Evolutionary conservation across 2,888 invertebrate species (phyloP).

Genomic region (Pristionchus entomophagus): DNA sequence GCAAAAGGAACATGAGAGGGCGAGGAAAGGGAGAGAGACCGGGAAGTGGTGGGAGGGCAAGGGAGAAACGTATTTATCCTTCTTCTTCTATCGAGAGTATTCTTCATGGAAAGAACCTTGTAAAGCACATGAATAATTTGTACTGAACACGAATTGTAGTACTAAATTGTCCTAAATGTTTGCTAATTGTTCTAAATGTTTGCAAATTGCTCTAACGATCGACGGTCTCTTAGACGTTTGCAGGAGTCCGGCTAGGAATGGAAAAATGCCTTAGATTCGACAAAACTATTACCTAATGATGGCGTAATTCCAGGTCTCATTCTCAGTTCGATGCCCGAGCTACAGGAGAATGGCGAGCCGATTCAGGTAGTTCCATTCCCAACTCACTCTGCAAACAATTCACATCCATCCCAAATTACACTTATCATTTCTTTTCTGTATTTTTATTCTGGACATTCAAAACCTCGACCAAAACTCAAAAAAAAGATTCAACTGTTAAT

Average conservation of each 20-base stretch:
- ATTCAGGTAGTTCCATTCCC: too few species aligned
- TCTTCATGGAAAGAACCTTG: background rate
- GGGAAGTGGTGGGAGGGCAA: background rate
- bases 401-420: too few species aligned
- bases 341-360: conserved; percentile 70
- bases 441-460: too few species aligned
- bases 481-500: too few species aligned
- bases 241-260: too few species aligned
- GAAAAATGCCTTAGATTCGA: too few species aligned
- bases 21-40: background rate
- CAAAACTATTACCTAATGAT: too few species aligned
- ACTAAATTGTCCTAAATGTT: background rate
- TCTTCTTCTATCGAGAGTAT: background rate
- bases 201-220: background rate
- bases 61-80: background rate
- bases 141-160: background rate
- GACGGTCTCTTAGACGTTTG: too few species aligned
- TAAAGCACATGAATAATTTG: background rate
- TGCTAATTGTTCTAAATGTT: background rate
- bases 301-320: conserved; percentile 68
- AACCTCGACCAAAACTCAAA: too few species aligned
- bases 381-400: too few species aligned
- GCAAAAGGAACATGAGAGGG: conserved; percentile 12
- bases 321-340: conserved; percentile 73
- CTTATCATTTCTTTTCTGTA: too few species aligned